These are phyloP conservation scores for Aphidius ervi DNA, from an alignment of 1,140 invertebrate species.

Conservation along the genomic window DNA sequence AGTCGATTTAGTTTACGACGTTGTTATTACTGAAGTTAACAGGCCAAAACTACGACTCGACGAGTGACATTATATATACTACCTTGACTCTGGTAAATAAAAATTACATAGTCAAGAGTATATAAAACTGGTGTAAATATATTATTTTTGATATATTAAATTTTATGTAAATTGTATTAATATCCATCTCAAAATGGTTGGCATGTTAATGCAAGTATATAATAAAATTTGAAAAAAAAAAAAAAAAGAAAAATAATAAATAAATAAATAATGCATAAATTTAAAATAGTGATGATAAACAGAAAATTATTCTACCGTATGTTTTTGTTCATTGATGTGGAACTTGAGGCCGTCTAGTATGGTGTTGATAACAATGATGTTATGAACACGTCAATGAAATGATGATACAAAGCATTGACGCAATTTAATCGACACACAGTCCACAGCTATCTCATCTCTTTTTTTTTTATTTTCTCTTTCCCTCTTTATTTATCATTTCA, in stretches of 20 bases:
- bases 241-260: no score
- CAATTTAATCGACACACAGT: constrained; percentile 29
- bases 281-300: no score
- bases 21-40: constrained; percentile 2
- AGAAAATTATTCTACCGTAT: background rate
- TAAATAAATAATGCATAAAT: no score
- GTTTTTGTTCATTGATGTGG: constrained; percentile 3
- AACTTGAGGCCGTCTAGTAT: constrained; percentile 8
- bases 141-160: no score
- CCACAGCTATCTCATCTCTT: constrained; percentile 1
- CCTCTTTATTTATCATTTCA: constrained; percentile 14
- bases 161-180: no score
- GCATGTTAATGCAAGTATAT: no score
- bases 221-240: no score
- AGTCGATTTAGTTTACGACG: constrained; percentile 3
- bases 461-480: constrained; percentile 24
- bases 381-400: constrained; percentile 21
- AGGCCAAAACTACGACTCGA: background rate
- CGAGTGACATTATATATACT: no score
- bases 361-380: constrained; percentile 24
- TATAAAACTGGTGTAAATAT: no score
- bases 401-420: constrained; percentile 24
- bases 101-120: no score
- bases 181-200: no score
- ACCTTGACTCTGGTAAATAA: no score